phyloP scores from a whole-genome alignment of 2,113 vertebrate species.

The Todiramphus saurophagus region DNA sequence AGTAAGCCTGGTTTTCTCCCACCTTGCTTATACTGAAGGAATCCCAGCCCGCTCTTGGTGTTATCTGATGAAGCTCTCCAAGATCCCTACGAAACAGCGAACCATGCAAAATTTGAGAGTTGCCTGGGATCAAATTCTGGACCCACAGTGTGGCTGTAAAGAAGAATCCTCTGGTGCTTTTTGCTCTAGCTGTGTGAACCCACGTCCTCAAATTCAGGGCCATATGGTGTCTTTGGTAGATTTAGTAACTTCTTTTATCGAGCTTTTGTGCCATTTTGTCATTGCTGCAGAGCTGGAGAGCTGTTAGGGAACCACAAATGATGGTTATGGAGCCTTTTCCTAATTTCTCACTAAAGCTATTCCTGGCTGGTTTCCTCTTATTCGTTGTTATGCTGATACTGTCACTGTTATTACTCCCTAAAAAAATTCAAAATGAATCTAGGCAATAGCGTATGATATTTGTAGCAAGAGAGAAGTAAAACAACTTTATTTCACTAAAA shows the following conservation, averaged over 20 bases:
- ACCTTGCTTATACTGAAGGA: neutral
- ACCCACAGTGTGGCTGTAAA: neutral
- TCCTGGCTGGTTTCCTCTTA: neutral
- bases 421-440: neutral
- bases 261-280: neutral
- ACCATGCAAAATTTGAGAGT: neutral
- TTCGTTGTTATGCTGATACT: neutral
- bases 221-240: neutral
- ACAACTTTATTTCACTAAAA: neutral
- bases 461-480: neutral
- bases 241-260: neutral
- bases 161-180: neutral
- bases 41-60: neutral
- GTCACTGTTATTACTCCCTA: neutral
- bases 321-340: neutral
- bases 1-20: neutral
- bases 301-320: neutral
- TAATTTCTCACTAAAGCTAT: neutral
- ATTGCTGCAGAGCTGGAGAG: neutral
- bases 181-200: neutral
- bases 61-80: neutral
- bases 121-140: neutral
- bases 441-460: neutral
- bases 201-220: neutral
- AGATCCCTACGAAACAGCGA: neutral